These are phyloP conservation scores for Trinorchestia longiramus DNA, from an alignment of 1,140 invertebrate genomes.

Conservation along the genomic window DNA sequence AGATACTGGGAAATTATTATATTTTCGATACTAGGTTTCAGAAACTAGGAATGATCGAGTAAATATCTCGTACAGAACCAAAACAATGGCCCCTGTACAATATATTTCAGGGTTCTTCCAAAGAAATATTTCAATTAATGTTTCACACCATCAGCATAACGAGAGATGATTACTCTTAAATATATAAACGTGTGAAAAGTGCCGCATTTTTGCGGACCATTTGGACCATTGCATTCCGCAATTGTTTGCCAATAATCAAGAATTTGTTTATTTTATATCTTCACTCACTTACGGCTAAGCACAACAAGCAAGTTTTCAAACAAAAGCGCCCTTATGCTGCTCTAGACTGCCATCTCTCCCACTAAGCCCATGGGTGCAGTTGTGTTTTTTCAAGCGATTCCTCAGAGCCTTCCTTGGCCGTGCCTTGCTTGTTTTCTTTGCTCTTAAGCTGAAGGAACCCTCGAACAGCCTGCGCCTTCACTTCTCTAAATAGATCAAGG, in stretches of 20 bases:
- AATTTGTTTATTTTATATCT: neutral
- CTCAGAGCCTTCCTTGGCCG: neutral
- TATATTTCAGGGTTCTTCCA: neutral
- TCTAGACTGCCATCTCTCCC: neutral
- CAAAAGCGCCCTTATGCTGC: neutral
- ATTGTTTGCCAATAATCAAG: neutral
- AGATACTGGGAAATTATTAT: neutral
- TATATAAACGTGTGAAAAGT: too few species aligned
- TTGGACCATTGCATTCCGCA: neutral
- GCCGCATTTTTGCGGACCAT: neutral
- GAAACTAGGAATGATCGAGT: neutral
- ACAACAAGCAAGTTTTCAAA: constrained; percentile 5
- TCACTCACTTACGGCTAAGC: neutral
- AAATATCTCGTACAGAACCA: neutral
- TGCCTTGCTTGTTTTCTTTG: neutral
- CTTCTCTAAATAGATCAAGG: constrained; percentile 19
- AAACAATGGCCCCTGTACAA: neutral
- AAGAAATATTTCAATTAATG: neutral
- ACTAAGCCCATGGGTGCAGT: constrained; percentile 40
- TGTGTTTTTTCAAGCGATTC: constrained; percentile 22
- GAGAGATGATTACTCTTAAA: neutral
- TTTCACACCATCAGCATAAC: neutral
- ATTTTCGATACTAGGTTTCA: neutral
- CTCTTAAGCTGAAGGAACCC: neutral
- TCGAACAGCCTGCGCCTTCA: neutral